These are phyloP conservation scores for Struthio camelus DNA, from an alignment of 2,113 vertebrate genomes.

Conservation along the genomic window DNA sequence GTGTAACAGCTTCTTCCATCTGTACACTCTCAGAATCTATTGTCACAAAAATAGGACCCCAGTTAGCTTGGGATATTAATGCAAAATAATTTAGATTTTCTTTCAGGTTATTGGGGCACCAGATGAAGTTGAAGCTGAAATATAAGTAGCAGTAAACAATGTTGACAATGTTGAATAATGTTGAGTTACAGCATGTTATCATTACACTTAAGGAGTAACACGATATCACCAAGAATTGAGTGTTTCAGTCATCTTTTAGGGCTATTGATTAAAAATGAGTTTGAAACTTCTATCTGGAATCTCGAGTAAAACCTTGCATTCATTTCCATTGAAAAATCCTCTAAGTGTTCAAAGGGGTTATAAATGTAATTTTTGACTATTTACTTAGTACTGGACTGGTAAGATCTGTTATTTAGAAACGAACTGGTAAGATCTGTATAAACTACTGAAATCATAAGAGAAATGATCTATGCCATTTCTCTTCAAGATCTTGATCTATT, in stretches of 20 bases:
- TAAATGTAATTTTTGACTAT: not conserved
- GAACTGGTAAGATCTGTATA: not conserved
- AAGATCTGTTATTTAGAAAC: not conserved
- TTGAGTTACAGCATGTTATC: not conserved
- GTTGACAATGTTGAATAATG: not conserved
- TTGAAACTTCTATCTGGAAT: not conserved
- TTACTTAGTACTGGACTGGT: not conserved
- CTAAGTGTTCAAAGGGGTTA: not conserved
- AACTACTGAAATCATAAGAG: not conserved
- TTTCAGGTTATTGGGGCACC: not conserved
- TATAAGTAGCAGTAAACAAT: not conserved
- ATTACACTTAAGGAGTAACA: not conserved
- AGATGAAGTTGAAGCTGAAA: not conserved
- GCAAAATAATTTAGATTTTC: not conserved
- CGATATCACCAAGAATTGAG: not conserved
- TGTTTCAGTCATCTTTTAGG: not conserved
- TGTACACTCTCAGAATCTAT: not conserved
- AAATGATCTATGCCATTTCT: not conserved
- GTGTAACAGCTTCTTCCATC: not conserved
- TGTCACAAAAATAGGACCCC: not conserved
- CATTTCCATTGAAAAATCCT: not conserved
- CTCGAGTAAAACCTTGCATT: not conserved
- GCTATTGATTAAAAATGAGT: not conserved
- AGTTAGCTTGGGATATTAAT: not conserved
- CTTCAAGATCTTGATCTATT: not conserved